These are phyloP conservation scores for Pygoscelis adeliae DNA, from an alignment of 2,113 vertebrate species.

Conservation along the genomic window DNA sequence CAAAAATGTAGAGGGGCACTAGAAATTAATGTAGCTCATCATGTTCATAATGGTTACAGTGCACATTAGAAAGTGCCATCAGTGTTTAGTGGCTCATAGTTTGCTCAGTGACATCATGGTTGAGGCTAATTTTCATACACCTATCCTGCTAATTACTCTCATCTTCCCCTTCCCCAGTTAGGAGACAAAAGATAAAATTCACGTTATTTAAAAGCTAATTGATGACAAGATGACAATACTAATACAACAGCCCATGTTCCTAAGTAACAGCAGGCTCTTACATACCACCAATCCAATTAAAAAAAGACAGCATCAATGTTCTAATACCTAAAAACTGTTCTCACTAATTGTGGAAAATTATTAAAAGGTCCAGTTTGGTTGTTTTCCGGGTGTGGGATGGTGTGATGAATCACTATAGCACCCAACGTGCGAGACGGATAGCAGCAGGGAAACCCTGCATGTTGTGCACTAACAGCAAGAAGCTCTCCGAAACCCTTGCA, in stretches of 20 bases:
- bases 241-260: background rate
- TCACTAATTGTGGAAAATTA: background rate
- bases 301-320: background rate
- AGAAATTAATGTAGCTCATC: background rate
- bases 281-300: background rate
- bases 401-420: background rate
- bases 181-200: background rate
- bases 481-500: background rate
- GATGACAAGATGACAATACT: background rate
- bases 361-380: background rate
- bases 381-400: background rate
- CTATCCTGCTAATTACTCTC: background rate
- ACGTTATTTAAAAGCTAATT: background rate
- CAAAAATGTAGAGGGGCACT: background rate
- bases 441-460: background rate
- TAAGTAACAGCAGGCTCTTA: background rate
- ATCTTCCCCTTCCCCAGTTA: background rate
- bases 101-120: background rate
- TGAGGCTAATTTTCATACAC: background rate
- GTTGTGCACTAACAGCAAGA: background rate
- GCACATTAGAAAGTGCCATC: background rate
- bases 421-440: rapidly evolving
- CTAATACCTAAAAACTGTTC: background rate
- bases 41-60: background rate
- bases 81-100: background rate